Percentiles rank a stretch among this genome's conserved stretches.
phyloP scores from a whole-genome alignment of 1,140 invertebrate genomes.

The Mya arenaria region DNA sequence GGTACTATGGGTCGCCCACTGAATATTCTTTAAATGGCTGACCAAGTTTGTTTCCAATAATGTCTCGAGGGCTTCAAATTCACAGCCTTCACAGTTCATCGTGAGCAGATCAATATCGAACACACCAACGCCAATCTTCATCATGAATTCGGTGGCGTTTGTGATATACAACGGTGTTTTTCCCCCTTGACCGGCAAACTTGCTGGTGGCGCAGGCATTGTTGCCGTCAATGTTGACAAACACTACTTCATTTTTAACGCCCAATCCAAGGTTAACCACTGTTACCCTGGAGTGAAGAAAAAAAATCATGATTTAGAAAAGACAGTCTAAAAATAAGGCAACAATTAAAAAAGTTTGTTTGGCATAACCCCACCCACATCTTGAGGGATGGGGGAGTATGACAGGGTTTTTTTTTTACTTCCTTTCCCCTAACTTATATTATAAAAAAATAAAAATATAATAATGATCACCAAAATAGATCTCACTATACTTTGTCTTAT shows the following conservation, averaged over 20 bases:
- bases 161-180: constrained; percentile 42
- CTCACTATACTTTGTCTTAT: no score
- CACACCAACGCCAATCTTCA: constrained; percentile 42
- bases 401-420: no score
- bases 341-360: no score
- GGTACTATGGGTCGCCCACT: constrained; percentile 51
- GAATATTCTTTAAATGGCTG: constrained; percentile 46
- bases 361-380: no score
- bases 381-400: no score
- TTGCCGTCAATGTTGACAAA: constrained; percentile 49
- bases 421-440: no score
- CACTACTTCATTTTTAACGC: constrained; percentile 35
- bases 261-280: constrained; percentile 45
- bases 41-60: constrained; percentile 26
- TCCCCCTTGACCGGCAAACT: constrained; percentile 19
- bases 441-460: no score
- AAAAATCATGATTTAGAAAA: no score
- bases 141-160: constrained; percentile 45
- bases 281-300: constrained; percentile 49
- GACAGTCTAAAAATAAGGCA: no score
- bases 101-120: constrained; percentile 52
- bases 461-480: no score
- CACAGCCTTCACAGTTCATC: constrained; percentile 59
- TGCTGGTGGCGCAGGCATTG: constrained; percentile 43
- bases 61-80: constrained; percentile 50